Evolutionary conservation across 92 coral and sea anemone genomes (phyloP).

Genomic region (Umimayanthus kanabou): DNA sequence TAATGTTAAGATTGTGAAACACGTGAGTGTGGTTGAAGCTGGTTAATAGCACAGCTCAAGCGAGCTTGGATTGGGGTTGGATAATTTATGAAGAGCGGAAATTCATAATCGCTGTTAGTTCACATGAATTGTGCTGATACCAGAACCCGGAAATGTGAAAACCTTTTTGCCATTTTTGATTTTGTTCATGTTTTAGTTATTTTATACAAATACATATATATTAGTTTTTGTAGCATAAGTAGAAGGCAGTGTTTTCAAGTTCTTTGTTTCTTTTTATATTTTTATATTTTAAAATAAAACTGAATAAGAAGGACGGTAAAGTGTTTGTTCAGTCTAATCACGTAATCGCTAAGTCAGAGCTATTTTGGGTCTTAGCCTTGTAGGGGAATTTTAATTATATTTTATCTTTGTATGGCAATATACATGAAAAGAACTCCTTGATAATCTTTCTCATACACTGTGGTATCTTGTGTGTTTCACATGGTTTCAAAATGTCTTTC

Average conservation of each 20-base stretch:
- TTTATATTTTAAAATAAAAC: not conserved
- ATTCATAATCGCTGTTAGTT: not conserved
- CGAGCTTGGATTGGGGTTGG: not conserved
- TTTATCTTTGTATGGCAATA: not conserved
- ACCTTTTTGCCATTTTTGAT: not conserved
- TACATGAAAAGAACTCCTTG: not conserved
- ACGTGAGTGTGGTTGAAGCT: not conserved
- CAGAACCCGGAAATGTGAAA: not conserved
- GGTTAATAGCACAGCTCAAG: not conserved
- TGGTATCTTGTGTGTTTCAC: not conserved
- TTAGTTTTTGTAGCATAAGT: not conserved
- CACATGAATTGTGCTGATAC: not conserved
- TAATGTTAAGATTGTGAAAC: not conserved
- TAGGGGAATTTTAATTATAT: not conserved
- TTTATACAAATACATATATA: too few relatives aligned
- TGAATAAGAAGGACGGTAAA: not conserved
- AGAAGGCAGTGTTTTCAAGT: not conserved
- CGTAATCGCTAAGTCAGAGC: not conserved
- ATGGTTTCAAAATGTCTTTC: conserved; percentile 11
- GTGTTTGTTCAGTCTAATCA: not conserved
- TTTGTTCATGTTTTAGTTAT: not conserved
- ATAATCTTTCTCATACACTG: not conserved
- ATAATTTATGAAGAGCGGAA: conserved; percentile 11
- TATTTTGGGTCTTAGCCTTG: conserved; percentile 20
- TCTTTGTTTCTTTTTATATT: not conserved